phyloP scores from a whole-genome alignment of 2,113 vertebrate genomes.

The Tiliqua scincoides region DNA sequence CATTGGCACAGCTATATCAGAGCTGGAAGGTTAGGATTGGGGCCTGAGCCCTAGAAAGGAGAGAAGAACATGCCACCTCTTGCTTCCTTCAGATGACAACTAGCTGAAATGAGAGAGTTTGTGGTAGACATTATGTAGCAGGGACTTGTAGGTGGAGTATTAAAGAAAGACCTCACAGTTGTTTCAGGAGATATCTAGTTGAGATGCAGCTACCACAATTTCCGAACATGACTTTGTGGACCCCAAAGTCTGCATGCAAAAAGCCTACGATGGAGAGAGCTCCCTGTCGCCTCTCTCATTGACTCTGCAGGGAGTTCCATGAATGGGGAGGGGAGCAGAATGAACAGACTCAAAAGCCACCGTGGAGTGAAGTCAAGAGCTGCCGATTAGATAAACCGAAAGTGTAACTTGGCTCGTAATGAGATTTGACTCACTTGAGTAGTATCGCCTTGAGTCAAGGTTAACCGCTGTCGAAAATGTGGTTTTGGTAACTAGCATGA shows the following conservation, averaged over 20 bases:
- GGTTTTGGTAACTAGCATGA: neutral
- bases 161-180: too few species aligned
- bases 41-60: too few species aligned
- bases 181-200: neutral
- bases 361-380: neutral
- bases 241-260: neutral
- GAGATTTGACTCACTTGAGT: neutral
- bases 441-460: slow-evolving; percentile 1
- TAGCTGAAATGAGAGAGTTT: neutral
- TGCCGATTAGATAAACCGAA: slow-evolving; percentile 6
- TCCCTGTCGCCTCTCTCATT: neutral
- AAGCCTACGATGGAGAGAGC: neutral
- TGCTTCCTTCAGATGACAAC: neutral
- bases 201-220: neutral
- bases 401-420: neutral
- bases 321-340: neutral
- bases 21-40: too few species aligned
- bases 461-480: slow-evolving; percentile 20
- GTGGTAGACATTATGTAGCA: neutral
- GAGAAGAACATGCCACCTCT: neutral
- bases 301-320: neutral
- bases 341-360: too few species aligned
- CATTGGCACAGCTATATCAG: too few species aligned
- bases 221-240: neutral
- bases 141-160: neutral